phyloP scores from a whole-genome alignment of 2,888 invertebrate species.

The Nebria brevicollis region DNA sequence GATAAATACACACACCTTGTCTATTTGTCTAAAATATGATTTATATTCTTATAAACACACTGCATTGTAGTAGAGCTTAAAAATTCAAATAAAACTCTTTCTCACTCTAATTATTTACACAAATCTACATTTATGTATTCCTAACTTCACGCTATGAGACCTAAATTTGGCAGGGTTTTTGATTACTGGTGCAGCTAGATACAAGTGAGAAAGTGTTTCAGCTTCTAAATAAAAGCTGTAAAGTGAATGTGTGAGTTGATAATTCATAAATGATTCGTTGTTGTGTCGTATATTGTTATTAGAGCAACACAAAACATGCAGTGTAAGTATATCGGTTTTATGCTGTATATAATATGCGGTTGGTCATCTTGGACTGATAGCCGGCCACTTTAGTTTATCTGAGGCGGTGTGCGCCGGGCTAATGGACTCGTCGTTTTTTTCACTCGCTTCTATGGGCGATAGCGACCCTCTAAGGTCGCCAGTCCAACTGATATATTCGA shows the following conservation, averaged over 20 bases:
- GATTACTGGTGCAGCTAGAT: too few species aligned
- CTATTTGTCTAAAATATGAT: not conserved
- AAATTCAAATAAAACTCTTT: too few species aligned
- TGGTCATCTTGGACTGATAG: not conserved
- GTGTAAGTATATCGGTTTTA: not conserved
- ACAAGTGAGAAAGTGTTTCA: too few species aligned
- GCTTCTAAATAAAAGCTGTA: too few species aligned
- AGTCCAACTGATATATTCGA: not conserved
- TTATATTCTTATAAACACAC: not conserved
- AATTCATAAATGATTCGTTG: too few species aligned
- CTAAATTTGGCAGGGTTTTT: too few species aligned
- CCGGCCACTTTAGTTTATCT: not conserved
- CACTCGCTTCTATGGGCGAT: slow-evolving; percentile 1
- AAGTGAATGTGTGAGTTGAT: too few species aligned
- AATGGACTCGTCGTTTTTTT: slow-evolving; percentile 1
- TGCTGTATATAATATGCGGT: not conserved
- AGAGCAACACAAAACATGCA: not conserved
- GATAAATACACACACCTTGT: not conserved
- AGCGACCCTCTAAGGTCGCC: slow-evolving; percentile 1
- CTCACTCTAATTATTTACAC: too few species aligned
- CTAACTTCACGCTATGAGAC: too few species aligned
- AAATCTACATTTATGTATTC: too few species aligned
- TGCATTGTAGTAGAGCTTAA: too few species aligned
- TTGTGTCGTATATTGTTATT: not conserved
- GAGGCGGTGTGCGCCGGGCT: not conserved